Evolutionary conservation across 53 echinoderm and acorn worm genomes (phyloP), one percentile per base, ranked within the genome.

Genomic region (Arbacia lixula): DNA sequence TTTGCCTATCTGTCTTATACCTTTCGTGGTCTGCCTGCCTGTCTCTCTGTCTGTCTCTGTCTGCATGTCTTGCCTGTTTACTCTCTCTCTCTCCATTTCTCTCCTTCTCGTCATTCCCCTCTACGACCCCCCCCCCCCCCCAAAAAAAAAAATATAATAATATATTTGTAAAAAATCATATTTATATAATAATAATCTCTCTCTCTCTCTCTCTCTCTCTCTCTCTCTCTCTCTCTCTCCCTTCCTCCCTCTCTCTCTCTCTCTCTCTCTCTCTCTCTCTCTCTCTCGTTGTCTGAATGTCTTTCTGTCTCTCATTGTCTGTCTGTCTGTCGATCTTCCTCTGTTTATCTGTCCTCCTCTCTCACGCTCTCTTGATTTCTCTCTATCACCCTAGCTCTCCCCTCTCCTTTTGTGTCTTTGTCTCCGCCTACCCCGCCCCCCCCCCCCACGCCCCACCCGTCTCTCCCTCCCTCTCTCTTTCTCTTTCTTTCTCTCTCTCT

Each of bases 331-430:
- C 58, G 5, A 6, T 57, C 58, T 5, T 57, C 21, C 58, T 57
- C 58, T 22, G 20, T 24, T 14, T 49, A 49, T 17, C 60, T 24
- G 9, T 3, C 60, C 60, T 22, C 60, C 60, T 3, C 60, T 58
- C 60, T 58, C 60, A n/a, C 60, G 16, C 60, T 58, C 60, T 58
- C 60, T 58, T 24, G 20, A 17, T 58, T 25, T 22, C 60, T 58
- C 24, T 58, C 2, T 58, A 9, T 25, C 60, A n/a, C 26, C 24
- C 26, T 25, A 1, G 8, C 60, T 58, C 60, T 58, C 26, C 20
- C 5, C 26, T 25, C 60, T 2, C 60, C 2, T 24, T 2, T 22
- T 25, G 19, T 25, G 1, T 58, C 26, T 58, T 24, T 2, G 9
- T 2, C 24, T 20, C 6, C 24, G 9, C 58, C 21, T 20, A 5